A percentile compares a stretch with the other conserved stretches of the same genome.
Evolutionary conservation across 2,888 invertebrate species (phyloP).

Genomic region (Glyphotaelius pellucidus): DNA sequence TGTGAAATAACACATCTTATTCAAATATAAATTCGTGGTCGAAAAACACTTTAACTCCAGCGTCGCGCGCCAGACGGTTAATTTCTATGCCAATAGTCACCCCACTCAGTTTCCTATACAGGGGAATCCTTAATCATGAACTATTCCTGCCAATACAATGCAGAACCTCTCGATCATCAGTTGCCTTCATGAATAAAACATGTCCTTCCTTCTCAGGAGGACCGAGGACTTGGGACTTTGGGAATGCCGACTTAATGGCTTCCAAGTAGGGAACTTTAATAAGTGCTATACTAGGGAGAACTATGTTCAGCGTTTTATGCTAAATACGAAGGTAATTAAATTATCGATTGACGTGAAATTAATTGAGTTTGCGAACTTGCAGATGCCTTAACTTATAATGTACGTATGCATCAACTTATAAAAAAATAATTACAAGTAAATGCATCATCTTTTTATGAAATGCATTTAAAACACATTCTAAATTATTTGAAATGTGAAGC

Average conservation of each 20-base stretch:
- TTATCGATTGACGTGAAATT: neutral
- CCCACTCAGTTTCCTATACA: neutral
- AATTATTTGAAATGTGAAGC: too few relatives aligned
- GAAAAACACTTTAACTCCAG: neutral
- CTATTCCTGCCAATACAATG: slow-evolving; percentile 8
- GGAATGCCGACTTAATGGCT: neutral
- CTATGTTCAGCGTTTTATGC: neutral
- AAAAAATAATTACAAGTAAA: too few relatives aligned
- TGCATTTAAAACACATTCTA: too few relatives aligned
- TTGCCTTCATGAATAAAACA: slow-evolving; percentile 16
- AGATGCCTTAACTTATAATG: too few relatives aligned
- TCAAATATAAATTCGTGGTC: too few relatives aligned
- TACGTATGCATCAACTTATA: too few relatives aligned
- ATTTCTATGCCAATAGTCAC: neutral
- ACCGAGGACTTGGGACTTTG: neutral
- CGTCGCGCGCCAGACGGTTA: neutral
- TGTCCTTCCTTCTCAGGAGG: slow-evolving; percentile 5
- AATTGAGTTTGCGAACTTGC: neutral
- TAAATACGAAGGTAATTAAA: neutral
- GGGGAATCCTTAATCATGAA: slow-evolving; percentile 3
- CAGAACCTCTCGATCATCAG: slow-evolving; percentile 3
- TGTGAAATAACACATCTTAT: too few relatives aligned
- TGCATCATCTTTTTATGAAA: too few relatives aligned
- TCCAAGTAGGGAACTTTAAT: neutral
- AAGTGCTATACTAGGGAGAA: neutral